A percentile compares a stretch with the other conserved stretches of the same genome.
Conservation (phyloP, 1,140 invertebrate species). For the Dolichoris vasculosae region DNA sequence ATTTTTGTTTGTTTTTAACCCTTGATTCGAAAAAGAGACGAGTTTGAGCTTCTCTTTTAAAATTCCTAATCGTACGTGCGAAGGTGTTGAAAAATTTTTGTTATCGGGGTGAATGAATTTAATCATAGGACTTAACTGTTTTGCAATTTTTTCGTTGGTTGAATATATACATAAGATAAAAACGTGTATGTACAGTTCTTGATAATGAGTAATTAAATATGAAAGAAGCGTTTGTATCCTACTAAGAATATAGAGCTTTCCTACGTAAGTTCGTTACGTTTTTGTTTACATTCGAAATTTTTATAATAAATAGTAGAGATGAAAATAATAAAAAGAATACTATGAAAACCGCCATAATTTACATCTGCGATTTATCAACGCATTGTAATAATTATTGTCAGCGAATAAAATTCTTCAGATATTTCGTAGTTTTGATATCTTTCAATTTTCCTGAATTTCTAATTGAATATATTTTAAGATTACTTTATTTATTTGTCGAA, state of each 20-base stretch:
- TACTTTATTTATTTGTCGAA: slow-evolving; percentile 20
- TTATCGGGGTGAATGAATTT: slow-evolving; percentile 41
- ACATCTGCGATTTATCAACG: slow-evolving; percentile 51
- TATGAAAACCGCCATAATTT: slow-evolving; percentile 49
- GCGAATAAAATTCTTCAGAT: slow-evolving; percentile 55
- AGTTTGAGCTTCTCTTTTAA: slow-evolving; percentile 27
- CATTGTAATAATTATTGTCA: slow-evolving; percentile 53
- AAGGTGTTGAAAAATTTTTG: slow-evolving; percentile 40
- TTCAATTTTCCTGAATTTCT: slow-evolving; percentile 16
- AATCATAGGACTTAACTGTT: slow-evolving; percentile 51
- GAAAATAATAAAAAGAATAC: slow-evolving; percentile 44
- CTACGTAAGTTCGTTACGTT: slow-evolving; percentile 53
- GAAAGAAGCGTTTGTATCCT: slow-evolving; percentile 48
- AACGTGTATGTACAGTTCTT: slow-evolving; percentile 51
- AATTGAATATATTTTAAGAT: not conserved
- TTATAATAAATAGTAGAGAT: slow-evolving; percentile 53
- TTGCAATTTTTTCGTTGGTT: slow-evolving; percentile 49
- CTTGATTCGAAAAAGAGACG: slow-evolving; percentile 34
- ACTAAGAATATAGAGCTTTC: slow-evolving; percentile 52
- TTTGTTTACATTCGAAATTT: slow-evolving; percentile 54
- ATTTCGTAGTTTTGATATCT: slow-evolving; percentile 49
- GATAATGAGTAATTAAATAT: slow-evolving; percentile 45
- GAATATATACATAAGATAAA: slow-evolving; percentile 51
- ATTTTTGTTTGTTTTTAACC: slow-evolving; percentile 40
- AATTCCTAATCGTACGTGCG: slow-evolving; percentile 19